phyloP scores from a whole-genome alignment of 2,888 invertebrate species.

The Timema podura region DNA sequence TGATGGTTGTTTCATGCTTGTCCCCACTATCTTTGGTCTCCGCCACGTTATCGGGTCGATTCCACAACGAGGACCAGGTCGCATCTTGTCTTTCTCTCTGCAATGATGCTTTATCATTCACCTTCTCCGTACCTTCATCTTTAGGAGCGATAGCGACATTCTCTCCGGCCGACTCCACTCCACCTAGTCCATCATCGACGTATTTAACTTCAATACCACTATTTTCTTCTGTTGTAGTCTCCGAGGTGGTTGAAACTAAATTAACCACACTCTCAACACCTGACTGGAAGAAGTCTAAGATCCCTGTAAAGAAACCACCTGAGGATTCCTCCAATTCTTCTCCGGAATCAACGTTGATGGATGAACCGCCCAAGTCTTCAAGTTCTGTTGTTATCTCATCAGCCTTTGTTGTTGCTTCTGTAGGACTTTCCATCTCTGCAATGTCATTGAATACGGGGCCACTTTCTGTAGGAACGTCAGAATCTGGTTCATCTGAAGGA shows the following conservation, averaged over 20 bases:
- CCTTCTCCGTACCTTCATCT: neutral
- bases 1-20: too few relatives aligned
- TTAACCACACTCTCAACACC: constrained; percentile 6
- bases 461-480: too few relatives aligned
- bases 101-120: neutral
- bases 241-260: constrained; percentile 14
- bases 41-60: neutral
- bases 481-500: too few relatives aligned
- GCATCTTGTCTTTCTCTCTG: neutral
- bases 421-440: neutral
- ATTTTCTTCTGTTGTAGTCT: neutral
- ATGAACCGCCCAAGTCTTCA: neutral
- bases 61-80: constrained; percentile 9
- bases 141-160: neutral
- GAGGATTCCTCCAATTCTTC: constrained; percentile 10
- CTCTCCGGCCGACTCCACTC: neutral
- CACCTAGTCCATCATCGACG: neutral
- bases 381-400: neutral
- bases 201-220: neutral
- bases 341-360: neutral
- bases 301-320: constrained; percentile 12
- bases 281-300: constrained; percentile 8
- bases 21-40: too few relatives aligned
- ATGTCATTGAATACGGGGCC: too few relatives aligned
- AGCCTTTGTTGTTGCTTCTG: constrained; percentile 7